Evolutionary conservation across 2,113 vertebrate species (phyloP), one percentile per base, ranked within the genome.

Genomic region (Pterophyllum scalare): DNA sequence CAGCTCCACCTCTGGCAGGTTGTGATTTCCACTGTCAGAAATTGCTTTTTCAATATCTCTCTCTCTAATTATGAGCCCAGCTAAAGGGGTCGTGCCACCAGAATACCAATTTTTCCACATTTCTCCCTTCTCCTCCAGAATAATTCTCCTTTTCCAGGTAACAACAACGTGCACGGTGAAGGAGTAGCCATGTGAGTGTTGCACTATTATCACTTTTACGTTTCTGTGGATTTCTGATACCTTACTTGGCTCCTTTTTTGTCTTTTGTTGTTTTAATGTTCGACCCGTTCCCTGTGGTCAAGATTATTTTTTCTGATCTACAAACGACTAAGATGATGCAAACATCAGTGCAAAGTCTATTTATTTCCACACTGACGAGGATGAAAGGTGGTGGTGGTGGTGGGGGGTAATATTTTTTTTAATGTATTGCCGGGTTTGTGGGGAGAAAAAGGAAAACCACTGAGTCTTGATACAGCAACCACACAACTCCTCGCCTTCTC

Each of bases 21-120:
- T 95, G 95, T 94, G 95, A 96, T 96, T 96, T 95, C 93, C 93
- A 95, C 90, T 92, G 93, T 94, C 93, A 95, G 95, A 95, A 96
- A 96, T 96, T 94, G 95, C 95, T 94, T 95, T 96, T 95, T 95
- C 94, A 95, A 95, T 95, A 94, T 95, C 93, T 94, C 92, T 93
- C 92, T 92, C 94, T 95, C 94, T 95, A 95, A 95, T 96, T 95
- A 95, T 95, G 93, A 94, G 92, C 91, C 91, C 91, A 80, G 93
- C 93, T 95, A 95, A 96, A 95, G 94, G 94, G 94, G 93, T 93
- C 89, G 58, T 94, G 94, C 93, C 92, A 93, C 88, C 81, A 90
- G 95, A 94, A 96, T 96, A 95, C 94, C 94, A 96, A 95, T 94
- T 92, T 93, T 93, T 90, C 75, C 77, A 81, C 80, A 85, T 92